Percentiles rank a stretch among this genome's conserved stretches.
Conservation (phyloP, 2,888 invertebrate species). For the Nipponacmea schrenckii region DNA sequence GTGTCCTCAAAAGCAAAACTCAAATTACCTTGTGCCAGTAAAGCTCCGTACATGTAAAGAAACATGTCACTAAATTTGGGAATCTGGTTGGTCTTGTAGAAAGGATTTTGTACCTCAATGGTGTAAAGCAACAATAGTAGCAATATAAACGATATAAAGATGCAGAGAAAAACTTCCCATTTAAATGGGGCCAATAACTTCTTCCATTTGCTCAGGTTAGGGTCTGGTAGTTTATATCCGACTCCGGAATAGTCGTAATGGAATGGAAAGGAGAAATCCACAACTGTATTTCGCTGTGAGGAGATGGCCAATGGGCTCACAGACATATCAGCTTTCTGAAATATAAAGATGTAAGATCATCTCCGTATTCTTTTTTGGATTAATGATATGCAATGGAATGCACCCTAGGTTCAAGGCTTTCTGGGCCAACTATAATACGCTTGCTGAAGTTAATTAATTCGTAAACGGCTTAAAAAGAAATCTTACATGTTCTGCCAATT, state of each 20-base stretch:
- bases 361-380: too few species aligned
- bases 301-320: conserved; percentile 88
- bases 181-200: conserved; percentile 47
- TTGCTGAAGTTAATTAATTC: too few species aligned
- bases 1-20: too few species aligned
- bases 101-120: conserved; percentile 44
- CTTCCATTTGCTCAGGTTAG: conserved; percentile 39
- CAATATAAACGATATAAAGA: conserved; percentile 36
- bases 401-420: too few species aligned
- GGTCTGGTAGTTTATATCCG: conserved; percentile 44
- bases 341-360: not conserved
- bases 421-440: too few species aligned
- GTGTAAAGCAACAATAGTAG: conserved; percentile 40
- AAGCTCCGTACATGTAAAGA: not conserved
- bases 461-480: too few species aligned
- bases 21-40: not conserved
- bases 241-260: conserved; percentile 44
- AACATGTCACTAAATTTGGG: not conserved
- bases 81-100: conserved; percentile 19
- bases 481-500: conserved; percentile 35
- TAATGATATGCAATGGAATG: too few species aligned
- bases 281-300: conserved; percentile 86
- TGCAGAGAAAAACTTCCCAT: conserved; percentile 40
- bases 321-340: conserved; percentile 84
- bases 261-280: conserved; percentile 88